phyloP scores from a whole-genome alignment of 2,888 invertebrate species.

The Ctenicera cuprea region DNA sequence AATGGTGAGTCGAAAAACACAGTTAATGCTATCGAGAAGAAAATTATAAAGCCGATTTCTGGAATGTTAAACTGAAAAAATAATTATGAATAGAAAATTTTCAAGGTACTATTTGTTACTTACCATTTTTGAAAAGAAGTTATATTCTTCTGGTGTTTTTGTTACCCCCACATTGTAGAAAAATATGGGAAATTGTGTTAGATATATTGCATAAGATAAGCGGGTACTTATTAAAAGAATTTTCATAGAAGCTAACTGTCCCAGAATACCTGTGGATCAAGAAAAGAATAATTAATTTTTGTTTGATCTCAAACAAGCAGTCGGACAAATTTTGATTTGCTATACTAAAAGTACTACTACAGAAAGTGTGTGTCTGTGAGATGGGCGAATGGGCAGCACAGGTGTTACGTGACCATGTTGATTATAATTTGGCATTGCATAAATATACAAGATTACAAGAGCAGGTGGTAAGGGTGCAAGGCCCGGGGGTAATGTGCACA shows the following conservation, averaged over 20 bases:
- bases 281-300: not conserved
- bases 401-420: no score
- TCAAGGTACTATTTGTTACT: constrained; percentile 55
- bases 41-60: constrained; percentile 72
- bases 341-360: no score
- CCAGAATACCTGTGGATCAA: constrained; percentile 73
- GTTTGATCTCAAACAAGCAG: no score
- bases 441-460: no score
- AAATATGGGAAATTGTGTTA: constrained; percentile 83
- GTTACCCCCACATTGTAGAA: constrained; percentile 81
- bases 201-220: constrained; percentile 82
- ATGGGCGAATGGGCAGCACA: no score
- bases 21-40: constrained; percentile 76
- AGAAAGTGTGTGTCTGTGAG: no score
- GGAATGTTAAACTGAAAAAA: constrained; percentile 35
- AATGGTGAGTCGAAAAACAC: constrained; percentile 81
- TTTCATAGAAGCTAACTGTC: constrained; percentile 76
- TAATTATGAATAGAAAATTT: not conserved
- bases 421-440: no score
- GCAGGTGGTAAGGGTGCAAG: no score
- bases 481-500: no score
- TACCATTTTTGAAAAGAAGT: constrained; percentile 77
- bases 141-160: constrained; percentile 76
- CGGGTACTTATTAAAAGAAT: constrained; percentile 80
- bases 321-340: no score